phyloP scores from a whole-genome alignment of 2,888 invertebrate genomes.

The Autographa pulchrina region DNA sequence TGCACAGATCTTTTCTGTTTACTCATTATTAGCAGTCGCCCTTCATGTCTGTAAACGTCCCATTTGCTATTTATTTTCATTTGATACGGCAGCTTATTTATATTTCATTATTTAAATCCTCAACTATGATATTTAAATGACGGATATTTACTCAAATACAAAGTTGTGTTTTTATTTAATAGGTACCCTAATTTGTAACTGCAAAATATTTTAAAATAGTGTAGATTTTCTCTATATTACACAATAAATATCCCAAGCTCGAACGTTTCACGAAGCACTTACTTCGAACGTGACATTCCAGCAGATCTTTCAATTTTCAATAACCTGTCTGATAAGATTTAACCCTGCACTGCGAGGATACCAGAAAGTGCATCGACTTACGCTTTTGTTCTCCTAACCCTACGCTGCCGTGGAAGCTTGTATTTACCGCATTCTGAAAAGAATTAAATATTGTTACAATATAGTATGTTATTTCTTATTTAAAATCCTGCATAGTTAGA shows the following conservation, averaged over 20 bases:
- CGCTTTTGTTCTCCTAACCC: constrained; percentile 36
- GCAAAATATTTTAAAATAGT: no score
- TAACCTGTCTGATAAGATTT: constrained; percentile 32
- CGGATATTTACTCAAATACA: no score
- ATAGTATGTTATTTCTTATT: background rate
- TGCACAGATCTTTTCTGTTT: no score
- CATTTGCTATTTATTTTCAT: no score
- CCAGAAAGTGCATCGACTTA: constrained; percentile 18
- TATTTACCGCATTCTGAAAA: background rate
- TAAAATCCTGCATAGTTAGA: background rate
- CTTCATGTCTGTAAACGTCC: no score
- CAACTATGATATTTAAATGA: no score
- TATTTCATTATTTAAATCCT: no score
- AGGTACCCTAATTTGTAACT: no score
- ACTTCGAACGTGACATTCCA: constrained; percentile 13
- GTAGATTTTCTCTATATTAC: no score
- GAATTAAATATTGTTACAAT: background rate
- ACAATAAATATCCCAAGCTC: constrained; percentile 2
- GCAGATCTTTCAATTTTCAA: constrained; percentile 15
- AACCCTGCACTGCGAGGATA: constrained; percentile 13
- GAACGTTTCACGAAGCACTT: background rate
- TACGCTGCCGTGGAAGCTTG: background rate
- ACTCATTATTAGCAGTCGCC: no score
- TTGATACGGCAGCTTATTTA: no score
- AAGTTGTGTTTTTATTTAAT: no score